phyloP scores from a whole-genome alignment of 2,113 vertebrate species.

The Nothocercus nigrocapillus region DNA sequence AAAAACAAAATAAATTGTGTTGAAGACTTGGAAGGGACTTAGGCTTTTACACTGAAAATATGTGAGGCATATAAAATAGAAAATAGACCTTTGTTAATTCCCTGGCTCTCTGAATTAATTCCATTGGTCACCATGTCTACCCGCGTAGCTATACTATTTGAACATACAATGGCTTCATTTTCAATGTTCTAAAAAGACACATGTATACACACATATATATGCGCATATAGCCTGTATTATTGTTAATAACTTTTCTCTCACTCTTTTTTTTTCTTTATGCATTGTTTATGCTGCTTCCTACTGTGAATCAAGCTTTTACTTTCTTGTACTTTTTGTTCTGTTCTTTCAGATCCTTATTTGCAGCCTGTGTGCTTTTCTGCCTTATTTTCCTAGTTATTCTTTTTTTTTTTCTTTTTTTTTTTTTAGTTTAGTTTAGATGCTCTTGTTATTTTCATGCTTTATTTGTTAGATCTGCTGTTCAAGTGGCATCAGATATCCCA shows the following conservation, averaged over 20 bases:
- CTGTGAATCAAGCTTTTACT: background rate
- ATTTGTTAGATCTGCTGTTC: background rate
- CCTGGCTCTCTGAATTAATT: background rate
- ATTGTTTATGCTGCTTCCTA: background rate
- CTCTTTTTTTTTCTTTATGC: background rate
- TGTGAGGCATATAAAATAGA: fast-evolving
- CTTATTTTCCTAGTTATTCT: background rate
- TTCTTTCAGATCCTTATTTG: background rate
- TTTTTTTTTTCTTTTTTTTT: background rate
- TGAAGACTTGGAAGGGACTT: background rate
- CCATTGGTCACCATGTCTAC: background rate
- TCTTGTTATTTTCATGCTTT: background rate
- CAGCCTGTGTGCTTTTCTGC: background rate
- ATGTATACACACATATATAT: background rate
- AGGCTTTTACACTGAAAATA: background rate
- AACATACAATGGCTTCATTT: background rate
- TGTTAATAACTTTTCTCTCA: background rate
- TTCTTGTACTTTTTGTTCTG: background rate
- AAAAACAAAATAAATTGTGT: background rate
- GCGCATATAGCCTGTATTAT: background rate
- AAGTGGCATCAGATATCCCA: background rate
- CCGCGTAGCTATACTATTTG: background rate
- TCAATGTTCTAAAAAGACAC: background rate
- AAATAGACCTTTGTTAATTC: background rate
- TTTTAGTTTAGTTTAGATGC: background rate